phyloP scores from a whole-genome alignment of 1,140 invertebrate species.

The Halotydeus destructor region DNA sequence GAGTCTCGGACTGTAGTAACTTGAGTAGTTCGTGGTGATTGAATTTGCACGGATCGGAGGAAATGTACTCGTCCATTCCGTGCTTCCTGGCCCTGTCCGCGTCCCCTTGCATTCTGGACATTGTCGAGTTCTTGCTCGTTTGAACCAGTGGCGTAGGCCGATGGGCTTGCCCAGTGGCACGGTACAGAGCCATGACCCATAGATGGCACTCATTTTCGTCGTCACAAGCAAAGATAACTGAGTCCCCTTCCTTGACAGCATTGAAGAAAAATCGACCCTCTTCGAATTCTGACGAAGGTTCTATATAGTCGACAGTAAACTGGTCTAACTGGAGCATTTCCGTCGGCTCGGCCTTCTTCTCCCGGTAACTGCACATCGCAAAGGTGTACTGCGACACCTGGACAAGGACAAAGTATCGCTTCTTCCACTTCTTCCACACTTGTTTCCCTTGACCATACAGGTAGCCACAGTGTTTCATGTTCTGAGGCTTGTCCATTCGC shows the following conservation, averaged over 20 bases:
- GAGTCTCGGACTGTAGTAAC: slow-evolving; percentile 66
- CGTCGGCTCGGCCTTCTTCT: slow-evolving; percentile 95
- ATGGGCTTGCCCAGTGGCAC: slow-evolving; percentile 95
- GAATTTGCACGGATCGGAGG: slow-evolving; percentile 89
- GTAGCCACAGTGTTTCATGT: slow-evolving; percentile 96
- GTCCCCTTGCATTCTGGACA: slow-evolving; percentile 47
- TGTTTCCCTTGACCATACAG: slow-evolving; percentile 85
- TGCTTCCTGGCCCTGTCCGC: slow-evolving; percentile 90
- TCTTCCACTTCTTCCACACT: slow-evolving; percentile 99
- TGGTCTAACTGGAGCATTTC: slow-evolving; percentile 99
- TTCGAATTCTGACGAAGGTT: slow-evolving; percentile 45
- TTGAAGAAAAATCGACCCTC: slow-evolving; percentile 90
- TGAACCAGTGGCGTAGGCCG: slow-evolving; percentile 71
- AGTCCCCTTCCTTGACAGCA: slow-evolving; percentile 92
- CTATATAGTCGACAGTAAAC: slow-evolving; percentile 97
- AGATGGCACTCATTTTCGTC: slow-evolving; percentile 95
- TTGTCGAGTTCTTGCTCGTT: slow-evolving; percentile 49
- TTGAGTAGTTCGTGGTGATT: slow-evolving; percentile 82
- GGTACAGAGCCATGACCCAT: slow-evolving; percentile 97
- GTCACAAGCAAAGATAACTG: slow-evolving; percentile 83
- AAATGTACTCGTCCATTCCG: slow-evolving; percentile 97
- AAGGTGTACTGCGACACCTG: slow-evolving; percentile 99
- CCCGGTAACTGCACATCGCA: slow-evolving; percentile 97
- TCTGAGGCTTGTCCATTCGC: slow-evolving; percentile 93
- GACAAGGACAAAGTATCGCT: slow-evolving; percentile 89